phyloP scores from a whole-genome alignment of 2,797 vertebrate species.

The Chelon labrosus region DNA sequence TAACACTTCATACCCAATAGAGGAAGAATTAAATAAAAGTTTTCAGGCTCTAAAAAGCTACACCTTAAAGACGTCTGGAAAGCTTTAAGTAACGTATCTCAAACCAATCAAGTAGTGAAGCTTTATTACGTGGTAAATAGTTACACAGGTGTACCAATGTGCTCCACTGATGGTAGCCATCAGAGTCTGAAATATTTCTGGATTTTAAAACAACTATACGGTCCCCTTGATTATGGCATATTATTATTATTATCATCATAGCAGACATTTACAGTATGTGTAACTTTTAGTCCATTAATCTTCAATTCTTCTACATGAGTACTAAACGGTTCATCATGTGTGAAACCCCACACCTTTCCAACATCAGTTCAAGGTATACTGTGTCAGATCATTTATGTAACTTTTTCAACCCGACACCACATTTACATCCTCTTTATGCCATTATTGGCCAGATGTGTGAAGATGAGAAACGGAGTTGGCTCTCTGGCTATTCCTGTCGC shows the following conservation, averaged over 20 bases:
- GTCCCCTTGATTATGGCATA: background rate
- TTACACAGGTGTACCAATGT: no score
- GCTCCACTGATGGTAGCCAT: background rate
- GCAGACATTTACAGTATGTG: background rate
- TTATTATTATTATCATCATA: background rate
- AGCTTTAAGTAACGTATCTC: background rate
- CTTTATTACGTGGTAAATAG: background rate
- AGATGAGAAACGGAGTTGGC: background rate
- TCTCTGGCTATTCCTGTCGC: no score
- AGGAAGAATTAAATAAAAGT: background rate
- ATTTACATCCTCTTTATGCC: background rate
- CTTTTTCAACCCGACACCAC: background rate
- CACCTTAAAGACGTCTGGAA: background rate
- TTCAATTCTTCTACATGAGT: background rate
- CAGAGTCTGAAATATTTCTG: background rate
- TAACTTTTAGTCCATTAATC: background rate
- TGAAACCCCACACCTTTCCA: background rate
- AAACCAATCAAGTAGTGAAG: background rate
- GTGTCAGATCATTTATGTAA: background rate
- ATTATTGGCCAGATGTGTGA: slow-evolving; percentile 1
- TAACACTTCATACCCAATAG: background rate
- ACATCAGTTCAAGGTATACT: background rate
- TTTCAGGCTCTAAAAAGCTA: background rate
- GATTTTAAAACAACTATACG: background rate
- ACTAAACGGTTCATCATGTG: background rate